Conservation (phyloP, 2,797 vertebrate genomes). For the Apogon hyalosoma region DNA sequence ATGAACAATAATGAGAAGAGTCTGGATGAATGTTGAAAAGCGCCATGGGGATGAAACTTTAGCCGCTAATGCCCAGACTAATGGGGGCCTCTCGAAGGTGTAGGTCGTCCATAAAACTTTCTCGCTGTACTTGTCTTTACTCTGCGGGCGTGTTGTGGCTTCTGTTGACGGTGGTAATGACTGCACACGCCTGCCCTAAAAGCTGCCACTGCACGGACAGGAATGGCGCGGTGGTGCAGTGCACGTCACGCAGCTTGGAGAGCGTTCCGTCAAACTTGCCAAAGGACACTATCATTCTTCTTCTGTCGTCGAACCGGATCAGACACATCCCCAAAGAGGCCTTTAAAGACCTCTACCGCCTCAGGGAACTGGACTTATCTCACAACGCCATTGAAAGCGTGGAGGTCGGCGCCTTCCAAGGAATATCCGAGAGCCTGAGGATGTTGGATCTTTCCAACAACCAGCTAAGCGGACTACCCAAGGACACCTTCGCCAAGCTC, state of each 20-base stretch:
- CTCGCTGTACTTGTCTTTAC: conserved; percentile 1
- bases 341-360: conserved; percentile 88
- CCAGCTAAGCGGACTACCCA: conserved; percentile 90
- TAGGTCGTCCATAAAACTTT: conserved; percentile 26
- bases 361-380: conserved; percentile 92
- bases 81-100: conserved; percentile 65
- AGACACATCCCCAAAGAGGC: conserved; percentile 89
- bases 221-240: conserved; percentile 90
- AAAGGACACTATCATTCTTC: conserved; percentile 88
- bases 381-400: conserved; percentile 91
- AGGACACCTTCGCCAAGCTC: conserved; percentile 90
- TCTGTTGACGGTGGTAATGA: conserved; percentile 17
- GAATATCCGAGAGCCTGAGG: conserved; percentile 88
- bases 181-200: conserved; percentile 78
- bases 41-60: conserved; percentile 10
- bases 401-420: conserved; percentile 90
- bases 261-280: conserved; percentile 90
- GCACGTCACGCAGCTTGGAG: conserved; percentile 91
- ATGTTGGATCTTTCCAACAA: conserved; percentile 93
- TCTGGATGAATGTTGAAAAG: conserved; percentile 11
- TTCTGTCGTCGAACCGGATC: conserved; percentile 93
- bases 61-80: conserved; percentile 6
- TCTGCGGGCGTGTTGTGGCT: conserved; percentile 45
- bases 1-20: conserved; percentile 21
- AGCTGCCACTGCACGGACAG: conserved; percentile 90